phyloP scores from a whole-genome alignment of 1,140 invertebrate species.

The Plectrocnemia conspersa region DNA sequence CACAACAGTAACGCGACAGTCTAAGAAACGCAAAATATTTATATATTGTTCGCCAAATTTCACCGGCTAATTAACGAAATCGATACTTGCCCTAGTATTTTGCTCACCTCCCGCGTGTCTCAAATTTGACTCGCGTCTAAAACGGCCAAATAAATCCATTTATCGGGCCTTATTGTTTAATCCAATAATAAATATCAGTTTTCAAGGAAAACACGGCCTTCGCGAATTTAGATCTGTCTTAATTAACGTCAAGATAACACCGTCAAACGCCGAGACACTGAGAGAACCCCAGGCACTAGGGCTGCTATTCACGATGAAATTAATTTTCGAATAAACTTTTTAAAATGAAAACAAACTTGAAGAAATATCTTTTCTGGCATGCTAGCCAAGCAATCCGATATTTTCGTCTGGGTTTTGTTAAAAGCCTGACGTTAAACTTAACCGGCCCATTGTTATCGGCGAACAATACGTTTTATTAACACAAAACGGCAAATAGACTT shows the following conservation, averaged over 20 bases:
- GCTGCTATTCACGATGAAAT: conserved; percentile 4
- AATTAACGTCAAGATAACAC: conserved; percentile 34
- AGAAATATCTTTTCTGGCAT: too few species aligned
- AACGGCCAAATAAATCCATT: conserved; percentile 15
- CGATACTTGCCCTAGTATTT: conserved; percentile 2
- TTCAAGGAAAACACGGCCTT: conserved; percentile 23
- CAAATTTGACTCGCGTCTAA: conserved; percentile 6
- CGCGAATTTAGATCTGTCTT: conserved; percentile 34
- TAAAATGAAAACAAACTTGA: conserved; percentile 27
- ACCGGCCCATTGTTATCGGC: too few species aligned
- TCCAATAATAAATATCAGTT: conserved; percentile 27
- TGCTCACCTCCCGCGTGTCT: background rate
- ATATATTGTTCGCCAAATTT: too few species aligned
- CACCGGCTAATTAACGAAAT: conserved; percentile 14
- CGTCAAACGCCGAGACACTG: conserved; percentile 20
- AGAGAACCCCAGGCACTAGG: background rate
- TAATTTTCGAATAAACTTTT: conserved; percentile 31
- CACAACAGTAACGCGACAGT: conserved; percentile 12
- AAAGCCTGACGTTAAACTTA: too few species aligned
- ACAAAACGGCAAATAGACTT: too few species aligned
- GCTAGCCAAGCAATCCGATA: conserved; percentile 7
- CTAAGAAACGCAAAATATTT: conserved; percentile 2
- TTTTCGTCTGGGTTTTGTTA: conserved; percentile 14
- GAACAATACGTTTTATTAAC: too few species aligned
- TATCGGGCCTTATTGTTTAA: conserved; percentile 23